Base-by-base conservation (phyloP, 2,888 invertebrate species). In the Tiliacea aurago region DNA sequence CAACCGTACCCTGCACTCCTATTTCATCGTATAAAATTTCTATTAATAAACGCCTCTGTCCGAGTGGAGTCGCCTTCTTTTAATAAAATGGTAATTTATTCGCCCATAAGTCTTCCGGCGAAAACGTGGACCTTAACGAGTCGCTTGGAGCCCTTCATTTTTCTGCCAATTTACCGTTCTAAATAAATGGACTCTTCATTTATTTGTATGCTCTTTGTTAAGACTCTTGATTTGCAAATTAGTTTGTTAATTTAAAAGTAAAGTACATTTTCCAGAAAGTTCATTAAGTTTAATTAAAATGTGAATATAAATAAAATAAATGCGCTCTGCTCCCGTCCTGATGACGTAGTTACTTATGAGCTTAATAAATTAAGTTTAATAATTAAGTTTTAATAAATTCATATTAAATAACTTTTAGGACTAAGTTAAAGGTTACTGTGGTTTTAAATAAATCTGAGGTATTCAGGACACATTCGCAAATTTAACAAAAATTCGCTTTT, bases 1-100 rank as follows among this genome's bases (percentile, higher is more conserved):
- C 23, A 33, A 67, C 20, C 58, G 6, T 62, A 58, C 41, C 69
- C 53, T 63, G 65, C 53, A 55, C 37, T 73, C 80, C 86, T 89
- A 90, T 90, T 90, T 89, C 74, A 76, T 70, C 84, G 92, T 89
- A 92, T 93, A 92, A 93, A 93, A 87, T 91, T 86, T 89, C 89
- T 91, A 92, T 93, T 91, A 90, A 91, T 92, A 91, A 91, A 86
- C 87, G 79, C 79, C 84, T 87, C 84, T 78, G 87, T 86, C 86
- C 87, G 70, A 83, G 84, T 81, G 80, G 68, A 85, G 71, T 78
- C 77, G 84, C 86, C 86, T 87, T 84, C 83, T 84, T 75, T 64
- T 82, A 84, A 84, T 82, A 80, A 71, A 93, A 93, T 93, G 93
- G 90, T 92, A 94, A 94, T 93, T 89, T 93, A 94, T 94, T 90